Evolutionary conservation across 2,797 vertebrate genomes (phyloP).

Genomic region (Gadopsis bispinosus): DNA sequence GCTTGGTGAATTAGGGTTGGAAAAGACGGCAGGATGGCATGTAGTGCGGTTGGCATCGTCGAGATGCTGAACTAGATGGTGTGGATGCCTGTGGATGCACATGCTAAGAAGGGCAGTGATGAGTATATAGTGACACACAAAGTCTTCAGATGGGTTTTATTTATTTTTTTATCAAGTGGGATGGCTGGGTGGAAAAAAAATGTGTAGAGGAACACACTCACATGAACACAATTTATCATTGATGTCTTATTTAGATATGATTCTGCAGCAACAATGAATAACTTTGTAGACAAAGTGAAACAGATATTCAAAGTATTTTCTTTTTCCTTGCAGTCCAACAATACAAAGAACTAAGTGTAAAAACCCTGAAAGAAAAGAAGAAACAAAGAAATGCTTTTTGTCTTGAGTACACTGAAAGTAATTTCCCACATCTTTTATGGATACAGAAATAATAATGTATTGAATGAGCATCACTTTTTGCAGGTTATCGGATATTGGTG

Average conservation of each 20-base stretch:
- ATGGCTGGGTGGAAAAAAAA: constrained; percentile 32
- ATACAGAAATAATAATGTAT: constrained; percentile 50
- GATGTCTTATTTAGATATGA: not conserved
- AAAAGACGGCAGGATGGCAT: constrained; percentile 67
- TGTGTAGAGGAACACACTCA: not conserved
- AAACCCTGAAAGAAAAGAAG: not conserved
- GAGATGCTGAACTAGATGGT: constrained; percentile 47
- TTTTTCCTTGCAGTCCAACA: not conserved
- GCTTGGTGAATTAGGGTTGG: constrained; percentile 71
- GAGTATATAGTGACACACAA: constrained; percentile 42
- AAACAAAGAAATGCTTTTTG: not conserved
- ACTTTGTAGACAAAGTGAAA: not conserved
- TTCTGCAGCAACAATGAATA: constrained; percentile 1
- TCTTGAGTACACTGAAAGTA: constrained; percentile 6
- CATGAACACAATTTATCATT: not conserved
- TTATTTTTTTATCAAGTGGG: constrained; percentile 29
- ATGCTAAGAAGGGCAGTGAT: constrained; percentile 54
- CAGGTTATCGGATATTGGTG: constrained; percentile 61
- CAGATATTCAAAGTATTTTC: not conserved
- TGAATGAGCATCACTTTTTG: constrained; percentile 36
- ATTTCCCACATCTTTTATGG: constrained; percentile 41
- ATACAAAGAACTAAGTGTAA: not conserved
- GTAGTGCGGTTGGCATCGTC: constrained; percentile 58
- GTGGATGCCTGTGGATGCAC: constrained; percentile 39
- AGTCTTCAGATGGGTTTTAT: constrained; percentile 21